Base-by-base conservation (phyloP, 2,113 vertebrate genomes). In the Leptosomus discolor region DNA sequence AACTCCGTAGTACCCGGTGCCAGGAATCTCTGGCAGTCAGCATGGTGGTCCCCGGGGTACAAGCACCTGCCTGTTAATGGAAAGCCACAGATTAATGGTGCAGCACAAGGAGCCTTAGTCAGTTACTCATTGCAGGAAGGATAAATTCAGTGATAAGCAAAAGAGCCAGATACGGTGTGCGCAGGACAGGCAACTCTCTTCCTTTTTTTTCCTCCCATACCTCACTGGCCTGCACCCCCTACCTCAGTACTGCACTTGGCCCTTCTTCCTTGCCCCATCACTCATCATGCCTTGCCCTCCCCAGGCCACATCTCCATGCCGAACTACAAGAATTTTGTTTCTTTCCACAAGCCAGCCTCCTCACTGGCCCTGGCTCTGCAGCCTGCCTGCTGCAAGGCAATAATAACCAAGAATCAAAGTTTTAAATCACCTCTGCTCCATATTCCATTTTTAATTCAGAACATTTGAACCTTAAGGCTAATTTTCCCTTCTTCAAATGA, bases 11-110 rank as follows among this genome's bases (percentile, higher is more conserved):
- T 75, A 85, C 57, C 85, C 9, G 7, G 67, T 96, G 86, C 94
- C 94, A 96, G 92, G 26, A 96, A 73, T 94, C 76, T 94, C 95
- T 94, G 90, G 85, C 96, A 94, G 92, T 89, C 86, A 94, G 94
- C 46, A 12, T 26, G 71, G 96, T 97, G 96, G 90, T 96, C 92
- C 95, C 90, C 6, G 0, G 43, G 94, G 96, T 96, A 96, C 97
- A 87, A 89, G 88, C 95, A 97, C 94, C 94, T 98, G 97, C 98
- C 97, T 97, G 85, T 96, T 95, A 64, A 96, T 96, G 81, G 92
- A 97, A 98, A 97, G 89, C 94, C 75, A 96, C 90, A 96, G 90
- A 92, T 85, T 82, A 81, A 56, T 93, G 81, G 91, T 85, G 92
- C 96, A 94, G 97, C 81, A 94, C 95, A 92, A 88, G 94, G 85